phyloP scores from a whole-genome alignment of 2,888 invertebrate species.

The Pandemis heparana region DNA sequence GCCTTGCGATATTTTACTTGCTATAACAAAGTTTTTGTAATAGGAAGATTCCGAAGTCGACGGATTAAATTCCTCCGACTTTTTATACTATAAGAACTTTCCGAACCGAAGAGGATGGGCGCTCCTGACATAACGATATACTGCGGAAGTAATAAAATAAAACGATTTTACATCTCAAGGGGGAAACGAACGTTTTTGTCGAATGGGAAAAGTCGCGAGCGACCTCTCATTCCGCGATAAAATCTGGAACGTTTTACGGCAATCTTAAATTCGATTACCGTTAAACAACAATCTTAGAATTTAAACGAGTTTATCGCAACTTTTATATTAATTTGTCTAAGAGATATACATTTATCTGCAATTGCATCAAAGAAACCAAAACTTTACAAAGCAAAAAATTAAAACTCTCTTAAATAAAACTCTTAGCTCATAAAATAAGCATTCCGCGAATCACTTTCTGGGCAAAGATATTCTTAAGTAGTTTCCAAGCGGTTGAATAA shows the following conservation, averaged over 20 bases:
- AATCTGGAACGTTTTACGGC: slow-evolving; percentile 85
- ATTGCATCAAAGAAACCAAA: slow-evolving; percentile 28
- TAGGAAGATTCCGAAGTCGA: slow-evolving; percentile 45
- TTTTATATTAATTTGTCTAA: slow-evolving; percentile 46
- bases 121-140: slow-evolving; percentile 80
- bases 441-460: slow-evolving; percentile 36
- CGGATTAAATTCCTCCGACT: slow-evolving; percentile 60
- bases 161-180: slow-evolving; percentile 85
- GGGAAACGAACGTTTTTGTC: slow-evolving; percentile 83
- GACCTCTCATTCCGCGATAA: slow-evolving; percentile 84
- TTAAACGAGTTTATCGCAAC: slow-evolving; percentile 59
- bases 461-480: slow-evolving; percentile 33
- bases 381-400: slow-evolving; percentile 43
- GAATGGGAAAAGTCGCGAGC: slow-evolving; percentile 83
- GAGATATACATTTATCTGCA: not conserved
- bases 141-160: slow-evolving; percentile 85
- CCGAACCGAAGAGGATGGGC: slow-evolving; percentile 65
- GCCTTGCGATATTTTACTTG: slow-evolving; percentile 17
- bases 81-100: slow-evolving; percentile 66
- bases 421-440: slow-evolving; percentile 45
- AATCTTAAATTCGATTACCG: slow-evolving; percentile 83
- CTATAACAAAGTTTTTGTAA: slow-evolving; percentile 34
- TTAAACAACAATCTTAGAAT: slow-evolving; percentile 81
- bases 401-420: slow-evolving; percentile 39
- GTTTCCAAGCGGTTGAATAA: slow-evolving; percentile 49